phyloP scores from a whole-genome alignment of 2,797 vertebrate species.

The Hypotaenidia philippensis region DNA sequence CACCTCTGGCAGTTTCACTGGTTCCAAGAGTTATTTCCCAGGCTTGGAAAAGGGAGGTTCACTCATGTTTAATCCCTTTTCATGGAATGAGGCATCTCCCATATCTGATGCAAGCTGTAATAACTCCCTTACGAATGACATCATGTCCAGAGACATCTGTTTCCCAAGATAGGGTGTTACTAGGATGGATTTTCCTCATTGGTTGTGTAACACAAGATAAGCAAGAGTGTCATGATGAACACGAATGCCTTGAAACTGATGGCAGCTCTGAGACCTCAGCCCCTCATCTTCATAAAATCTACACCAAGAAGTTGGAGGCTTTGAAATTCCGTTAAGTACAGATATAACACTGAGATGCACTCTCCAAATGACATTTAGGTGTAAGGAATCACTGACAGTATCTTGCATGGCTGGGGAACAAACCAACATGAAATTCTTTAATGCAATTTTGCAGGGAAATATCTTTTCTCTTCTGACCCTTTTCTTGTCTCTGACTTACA shows the following conservation, averaged over 20 bases:
- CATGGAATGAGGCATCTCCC: neutral
- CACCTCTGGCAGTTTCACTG: neutral
- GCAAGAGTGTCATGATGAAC: neutral
- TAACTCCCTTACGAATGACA: neutral
- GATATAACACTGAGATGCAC: neutral
- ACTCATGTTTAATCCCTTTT: neutral
- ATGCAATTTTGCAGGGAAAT: neutral
- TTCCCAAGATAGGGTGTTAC: neutral
- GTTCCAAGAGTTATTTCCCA: neutral
- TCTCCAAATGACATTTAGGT: neutral
- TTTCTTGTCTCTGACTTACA: neutral
- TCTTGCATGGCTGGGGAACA: neutral
- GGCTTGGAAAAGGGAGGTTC: neutral
- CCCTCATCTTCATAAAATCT: neutral
- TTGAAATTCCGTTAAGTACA: neutral
- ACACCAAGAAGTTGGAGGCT: neutral
- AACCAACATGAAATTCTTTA: neutral
- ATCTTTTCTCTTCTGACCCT: neutral
- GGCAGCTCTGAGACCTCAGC: neutral
- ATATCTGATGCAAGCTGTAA: neutral
- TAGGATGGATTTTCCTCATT: neutral
- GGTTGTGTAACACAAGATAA: neutral
- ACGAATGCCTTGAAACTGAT: neutral
- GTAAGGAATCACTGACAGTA: neutral
- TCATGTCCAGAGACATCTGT: neutral